Base-by-base conservation (phyloP, 2,888 invertebrate genomes). In the Scaptomyza caliginosa region DNA sequence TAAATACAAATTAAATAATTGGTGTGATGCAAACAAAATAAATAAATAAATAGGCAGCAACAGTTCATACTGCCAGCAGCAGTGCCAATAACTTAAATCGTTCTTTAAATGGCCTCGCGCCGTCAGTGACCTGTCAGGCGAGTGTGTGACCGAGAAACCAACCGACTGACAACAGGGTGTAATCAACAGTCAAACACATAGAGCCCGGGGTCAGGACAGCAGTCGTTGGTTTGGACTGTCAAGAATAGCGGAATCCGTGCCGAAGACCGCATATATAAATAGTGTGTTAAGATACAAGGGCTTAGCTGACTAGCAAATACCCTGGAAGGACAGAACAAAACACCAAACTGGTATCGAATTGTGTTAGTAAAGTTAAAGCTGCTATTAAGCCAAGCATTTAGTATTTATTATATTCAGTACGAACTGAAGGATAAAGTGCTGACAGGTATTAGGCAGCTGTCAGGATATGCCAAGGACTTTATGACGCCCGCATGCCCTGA, bases 371-470 rank as follows among this genome's bases (percentile, higher is more conserved):
- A 21, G n/a, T 11, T 17, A 19, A 21, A n/a, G 40, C 21, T 13
- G 8, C 6, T 10, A 23, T 16, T 42, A 13, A 3, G 5, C 24
- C 42, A 23, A 24, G 24, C 5, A 42, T 13, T 13, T 10, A 16
- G 16, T 24, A 13, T 11, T 6, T 11, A 13, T 11, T 24, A 11
- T 24, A 8, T 23, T 13, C 13, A 40, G 10, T 21, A 21, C 17
- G 10, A 2, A 13, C 3, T 40, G 13, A 8, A 8, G 43, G 26
- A 16, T 23, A 17, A 17, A 17, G 62, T 59, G 77, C 57, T 76
- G 74, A 73, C 70, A 67, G 45, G 60, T 67, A 77, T 67, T 62
- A 62, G 32, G 45, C 43, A 64, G 52, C 60, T 73, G 76, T 56
- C 75, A 60, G 30, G 16, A 19, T 23, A 34, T 49, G 34, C 10